Evolutionary conservation across 2,113 vertebrate genomes (phyloP).

Genomic region (Rhea americana): DNA sequence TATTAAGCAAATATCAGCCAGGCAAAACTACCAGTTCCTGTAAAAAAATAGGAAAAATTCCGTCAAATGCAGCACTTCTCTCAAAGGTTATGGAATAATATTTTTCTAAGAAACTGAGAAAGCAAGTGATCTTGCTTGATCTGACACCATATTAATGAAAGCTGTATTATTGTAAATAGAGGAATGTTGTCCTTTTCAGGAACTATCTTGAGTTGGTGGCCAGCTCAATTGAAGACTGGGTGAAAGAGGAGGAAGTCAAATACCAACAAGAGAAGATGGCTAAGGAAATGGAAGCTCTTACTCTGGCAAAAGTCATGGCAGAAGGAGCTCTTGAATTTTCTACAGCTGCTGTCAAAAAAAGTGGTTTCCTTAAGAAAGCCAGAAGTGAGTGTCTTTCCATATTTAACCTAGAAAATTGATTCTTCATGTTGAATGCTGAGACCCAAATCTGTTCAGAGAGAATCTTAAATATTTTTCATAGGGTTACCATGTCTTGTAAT

Average conservation of each 20-base stretch:
- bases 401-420: neutral
- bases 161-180: neutral
- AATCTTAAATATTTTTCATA: neutral
- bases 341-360: neutral
- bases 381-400: slow-evolving; percentile 45
- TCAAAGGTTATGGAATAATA: neutral
- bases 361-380: slow-evolving; percentile 24
- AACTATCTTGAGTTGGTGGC: slow-evolving; percentile 89
- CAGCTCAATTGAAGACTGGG: slow-evolving; percentile 82
- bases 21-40: neutral
- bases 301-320: neutral
- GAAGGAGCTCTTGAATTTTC: slow-evolving; percentile 13
- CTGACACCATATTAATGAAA: neutral
- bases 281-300: slow-evolving; percentile 56
- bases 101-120: neutral
- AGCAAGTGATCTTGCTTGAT: neutral
- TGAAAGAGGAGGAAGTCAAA: slow-evolving; percentile 80
- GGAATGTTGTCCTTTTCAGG: slow-evolving; percentile 59
- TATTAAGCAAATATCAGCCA: neutral
- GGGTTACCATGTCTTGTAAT: neutral
- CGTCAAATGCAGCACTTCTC: neutral
- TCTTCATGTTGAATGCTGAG: neutral
- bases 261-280: slow-evolving; percentile 71
- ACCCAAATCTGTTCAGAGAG: neutral
- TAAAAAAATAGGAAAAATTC: neutral